Conservation (phyloP, 2,113 vertebrate species). For the Sinocyclocheilus grahami region DNA sequence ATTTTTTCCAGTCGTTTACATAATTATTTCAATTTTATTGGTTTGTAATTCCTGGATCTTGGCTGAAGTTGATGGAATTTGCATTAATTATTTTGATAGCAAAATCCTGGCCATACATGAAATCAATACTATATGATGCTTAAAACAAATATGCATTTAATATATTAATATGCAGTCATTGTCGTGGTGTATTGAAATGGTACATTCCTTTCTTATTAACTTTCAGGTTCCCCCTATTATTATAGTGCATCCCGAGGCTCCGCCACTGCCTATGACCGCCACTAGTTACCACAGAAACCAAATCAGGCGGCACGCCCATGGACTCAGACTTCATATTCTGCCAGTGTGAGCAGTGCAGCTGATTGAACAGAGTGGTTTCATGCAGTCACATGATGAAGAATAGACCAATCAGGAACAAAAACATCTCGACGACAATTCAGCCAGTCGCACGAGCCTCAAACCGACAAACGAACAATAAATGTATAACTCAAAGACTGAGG, state of each 20-base stretch:
- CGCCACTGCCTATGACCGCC: constrained; percentile 99
- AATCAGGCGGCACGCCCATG: constrained; percentile 95
- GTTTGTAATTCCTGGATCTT: neutral
- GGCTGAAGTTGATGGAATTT: neutral
- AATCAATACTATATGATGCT: neutral
- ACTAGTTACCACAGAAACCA: constrained; percentile 99
- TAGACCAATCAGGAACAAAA: constrained; percentile 36
- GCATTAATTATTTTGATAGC: neutral
- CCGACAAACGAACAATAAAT: constrained; percentile 17
- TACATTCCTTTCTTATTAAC: constrained; percentile 99
- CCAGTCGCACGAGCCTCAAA: constrained; percentile 20
- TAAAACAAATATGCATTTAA: neutral
- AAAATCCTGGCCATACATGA: neutral
- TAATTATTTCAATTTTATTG: neutral
- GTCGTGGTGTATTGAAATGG: constrained; percentile 92
- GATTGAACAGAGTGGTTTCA: constrained; percentile 59
- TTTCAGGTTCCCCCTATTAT: constrained; percentile 99
- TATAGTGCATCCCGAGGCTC: constrained; percentile 99
- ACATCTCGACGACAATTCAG: constrained; percentile 16
- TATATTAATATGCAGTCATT: constrained; percentile 59
- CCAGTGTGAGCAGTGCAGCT: constrained; percentile 86
- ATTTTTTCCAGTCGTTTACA: neutral
- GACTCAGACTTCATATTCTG: constrained; percentile 96
- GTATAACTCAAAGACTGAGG: constrained; percentile 52
- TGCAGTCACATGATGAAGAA: constrained; percentile 43